Conservation (phyloP, 2,797 vertebrate species). For the Gobionotothen gibberifrons region DNA sequence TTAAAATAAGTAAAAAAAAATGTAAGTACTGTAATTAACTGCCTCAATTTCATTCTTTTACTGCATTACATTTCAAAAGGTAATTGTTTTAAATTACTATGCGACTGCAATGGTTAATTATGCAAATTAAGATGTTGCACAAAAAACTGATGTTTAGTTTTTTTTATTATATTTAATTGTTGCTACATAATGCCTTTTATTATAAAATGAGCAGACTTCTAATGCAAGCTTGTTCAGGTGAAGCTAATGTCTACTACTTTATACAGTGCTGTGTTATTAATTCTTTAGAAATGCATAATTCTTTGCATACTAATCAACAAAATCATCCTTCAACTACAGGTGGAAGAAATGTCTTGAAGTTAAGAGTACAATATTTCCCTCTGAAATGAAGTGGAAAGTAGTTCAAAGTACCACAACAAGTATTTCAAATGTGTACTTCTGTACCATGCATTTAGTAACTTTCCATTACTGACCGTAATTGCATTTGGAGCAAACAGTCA, state of each 20-base stretch:
- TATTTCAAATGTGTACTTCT: conserved; percentile 5
- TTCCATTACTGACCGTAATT: conserved; percentile 47
- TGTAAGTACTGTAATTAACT: not conserved
- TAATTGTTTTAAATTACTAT: too few relatives aligned
- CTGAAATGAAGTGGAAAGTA: not conserved
- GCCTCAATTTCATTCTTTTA: not conserved
- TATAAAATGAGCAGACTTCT: not conserved
- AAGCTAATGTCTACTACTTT: not conserved
- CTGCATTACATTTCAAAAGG: too few relatives aligned
- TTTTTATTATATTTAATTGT: too few relatives aligned
- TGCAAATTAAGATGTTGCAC: too few relatives aligned
- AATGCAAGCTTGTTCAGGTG: not conserved
- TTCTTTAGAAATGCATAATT: not conserved
- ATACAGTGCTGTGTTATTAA: not conserved
- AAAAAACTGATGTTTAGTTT: too few relatives aligned
- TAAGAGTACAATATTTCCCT: not conserved
- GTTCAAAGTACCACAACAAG: not conserved
- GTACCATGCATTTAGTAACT: conserved; percentile 33
- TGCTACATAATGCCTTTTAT: too few relatives aligned
- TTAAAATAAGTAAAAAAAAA: not conserved
- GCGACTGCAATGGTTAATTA: not conserved
- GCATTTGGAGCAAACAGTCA: conserved; percentile 50
- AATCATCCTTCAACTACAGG: not conserved
- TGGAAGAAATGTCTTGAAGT: not conserved
- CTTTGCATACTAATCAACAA: not conserved